These are phyloP conservation scores for Drosophila borealis DNA, from an alignment of 2,888 invertebrate species.

Conservation along the genomic window DNA sequence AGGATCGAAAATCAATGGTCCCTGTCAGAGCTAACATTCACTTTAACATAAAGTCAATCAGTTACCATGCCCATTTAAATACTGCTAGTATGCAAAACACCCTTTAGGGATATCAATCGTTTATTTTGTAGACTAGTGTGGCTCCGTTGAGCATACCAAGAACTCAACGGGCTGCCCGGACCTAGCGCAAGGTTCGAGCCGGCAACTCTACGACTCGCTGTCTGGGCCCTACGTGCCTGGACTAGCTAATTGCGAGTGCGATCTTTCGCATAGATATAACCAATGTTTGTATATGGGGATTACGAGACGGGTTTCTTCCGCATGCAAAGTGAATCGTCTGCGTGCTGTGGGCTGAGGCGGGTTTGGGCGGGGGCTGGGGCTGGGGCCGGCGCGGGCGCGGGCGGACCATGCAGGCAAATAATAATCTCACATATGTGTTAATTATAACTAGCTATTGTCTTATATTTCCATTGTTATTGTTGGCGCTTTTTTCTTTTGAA, in stretches of 20 bases:
- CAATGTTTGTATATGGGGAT: conserved; percentile 13
- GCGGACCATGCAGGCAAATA: conserved; percentile 23
- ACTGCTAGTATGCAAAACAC: no score
- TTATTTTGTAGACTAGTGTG: conserved; percentile 14
- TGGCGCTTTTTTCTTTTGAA: not conserved
- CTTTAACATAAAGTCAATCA: no score
- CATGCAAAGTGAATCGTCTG: conserved; percentile 30
- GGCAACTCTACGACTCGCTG: conserved; percentile 18
- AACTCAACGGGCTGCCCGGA: conserved; percentile 11
- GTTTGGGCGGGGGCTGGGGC: not conserved
- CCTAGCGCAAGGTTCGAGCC: conserved; percentile 9
- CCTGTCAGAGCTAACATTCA: no score
- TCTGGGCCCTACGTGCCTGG: conserved; percentile 33
- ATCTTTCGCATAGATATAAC: conserved; percentile 44
- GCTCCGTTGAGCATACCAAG: conserved; percentile 1
- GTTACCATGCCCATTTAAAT: no score
- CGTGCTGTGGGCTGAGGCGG: not conserved
- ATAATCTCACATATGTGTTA: conserved; percentile 41
- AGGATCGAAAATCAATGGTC: no score
- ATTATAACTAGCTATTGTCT: conserved; percentile 36
- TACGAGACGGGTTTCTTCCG: conserved; percentile 37
- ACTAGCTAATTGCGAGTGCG: conserved; percentile 43
- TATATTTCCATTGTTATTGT: conserved; percentile 14
- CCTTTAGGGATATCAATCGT: no score
- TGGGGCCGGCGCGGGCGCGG: not conserved